These are phyloP conservation scores for Pantherophis alleghaniensis DNA, from an alignment of 2,797 vertebrate genomes.

Conservation along the genomic window DNA sequence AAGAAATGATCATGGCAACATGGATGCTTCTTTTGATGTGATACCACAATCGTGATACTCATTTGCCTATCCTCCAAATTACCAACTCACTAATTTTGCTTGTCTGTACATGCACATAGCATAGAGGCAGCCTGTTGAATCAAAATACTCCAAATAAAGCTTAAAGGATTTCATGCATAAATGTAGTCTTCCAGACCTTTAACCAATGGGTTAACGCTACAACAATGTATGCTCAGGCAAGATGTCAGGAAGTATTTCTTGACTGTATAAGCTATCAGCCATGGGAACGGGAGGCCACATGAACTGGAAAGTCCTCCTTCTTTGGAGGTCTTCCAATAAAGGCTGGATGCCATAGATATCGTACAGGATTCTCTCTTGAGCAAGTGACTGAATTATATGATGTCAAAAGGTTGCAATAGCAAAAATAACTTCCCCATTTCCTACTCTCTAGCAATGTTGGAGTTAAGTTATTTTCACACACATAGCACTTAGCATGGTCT, in stretches of 20 bases:
- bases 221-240: background rate
- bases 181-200: background rate
- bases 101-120: background rate
- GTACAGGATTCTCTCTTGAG: background rate
- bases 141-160: background rate
- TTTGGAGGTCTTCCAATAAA: background rate
- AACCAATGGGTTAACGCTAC: background rate
- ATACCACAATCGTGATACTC: background rate
- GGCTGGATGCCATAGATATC: background rate
- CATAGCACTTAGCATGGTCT: background rate
- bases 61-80: background rate
- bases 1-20: background rate
- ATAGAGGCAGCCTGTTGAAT: background rate
- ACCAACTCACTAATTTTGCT: background rate
- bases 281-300: background rate
- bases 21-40: background rate
- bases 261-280: no score
- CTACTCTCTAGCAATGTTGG: background rate
- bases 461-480: background rate
- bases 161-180: background rate
- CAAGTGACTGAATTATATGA: background rate
- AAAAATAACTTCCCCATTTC: background rate
- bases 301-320: background rate
- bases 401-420: background rate
- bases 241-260: background rate